Percentiles rank a stretch among this genome's conserved stretches.
These are phyloP conservation scores for Argyrosomus japonicus DNA, from an alignment of 2,113 vertebrate species.

Conservation along the genomic window DNA sequence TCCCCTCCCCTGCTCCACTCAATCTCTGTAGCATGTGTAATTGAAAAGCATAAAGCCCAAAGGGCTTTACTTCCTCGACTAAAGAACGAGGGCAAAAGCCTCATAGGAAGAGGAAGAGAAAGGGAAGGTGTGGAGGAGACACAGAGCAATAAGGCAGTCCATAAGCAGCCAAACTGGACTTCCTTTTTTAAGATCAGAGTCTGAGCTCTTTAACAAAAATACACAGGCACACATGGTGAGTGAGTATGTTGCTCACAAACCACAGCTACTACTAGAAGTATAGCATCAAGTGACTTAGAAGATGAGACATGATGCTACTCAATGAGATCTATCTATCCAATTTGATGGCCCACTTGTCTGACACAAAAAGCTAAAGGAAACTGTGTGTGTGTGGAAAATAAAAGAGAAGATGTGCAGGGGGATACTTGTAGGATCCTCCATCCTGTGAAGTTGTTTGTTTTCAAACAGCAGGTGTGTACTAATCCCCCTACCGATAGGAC, in stretches of 20 bases:
- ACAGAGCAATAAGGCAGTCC: constrained; percentile 66
- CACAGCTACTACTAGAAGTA: neutral
- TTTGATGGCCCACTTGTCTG: neutral
- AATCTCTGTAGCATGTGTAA: constrained; percentile 63
- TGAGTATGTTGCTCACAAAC: neutral
- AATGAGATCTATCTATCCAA: neutral
- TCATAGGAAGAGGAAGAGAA: constrained; percentile 34
- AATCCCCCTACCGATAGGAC: constrained; percentile 36
- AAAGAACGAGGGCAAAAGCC: constrained; percentile 47
- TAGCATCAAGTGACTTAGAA: neutral
- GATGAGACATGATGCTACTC: neutral
- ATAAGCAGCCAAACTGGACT: neutral
- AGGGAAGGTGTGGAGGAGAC: constrained; percentile 17
- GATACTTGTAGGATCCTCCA: neutral
- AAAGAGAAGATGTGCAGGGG: constrained; percentile 18
- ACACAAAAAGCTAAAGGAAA: neutral
- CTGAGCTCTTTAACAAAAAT: neutral
- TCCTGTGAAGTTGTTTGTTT: constrained; percentile 48
- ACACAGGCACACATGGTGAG: neutral
- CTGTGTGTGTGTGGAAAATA: neutral
- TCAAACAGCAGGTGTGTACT: constrained; percentile 51
- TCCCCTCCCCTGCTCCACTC: constrained; percentile 14
- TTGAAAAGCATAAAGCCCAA: constrained; percentile 76
- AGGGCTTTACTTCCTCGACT: constrained; percentile 57
- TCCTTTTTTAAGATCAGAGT: neutral